Conservation (phyloP, 2,888 invertebrate species). For the Lagria hirta region DNA sequence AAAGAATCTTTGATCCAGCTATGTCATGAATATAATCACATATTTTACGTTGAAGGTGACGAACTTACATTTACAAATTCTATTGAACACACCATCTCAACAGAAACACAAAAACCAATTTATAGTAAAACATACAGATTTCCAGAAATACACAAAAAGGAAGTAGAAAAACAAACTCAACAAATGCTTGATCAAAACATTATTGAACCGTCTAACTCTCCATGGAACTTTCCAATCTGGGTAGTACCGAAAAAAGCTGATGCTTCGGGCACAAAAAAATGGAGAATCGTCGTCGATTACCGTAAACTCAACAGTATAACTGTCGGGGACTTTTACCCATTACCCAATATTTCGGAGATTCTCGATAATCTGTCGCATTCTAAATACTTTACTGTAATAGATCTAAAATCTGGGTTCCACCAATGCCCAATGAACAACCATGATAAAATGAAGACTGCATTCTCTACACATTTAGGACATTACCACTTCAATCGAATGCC, state of each 20-base stretch:
- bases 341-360: conserved; percentile 47
- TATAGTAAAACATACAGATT: too few species aligned
- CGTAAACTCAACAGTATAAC: conserved; percentile 48
- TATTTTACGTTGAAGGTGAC: too few species aligned
- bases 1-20: too few species aligned
- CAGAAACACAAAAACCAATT: too few species aligned
- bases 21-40: too few species aligned
- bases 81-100: too few species aligned
- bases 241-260: conserved; percentile 43
- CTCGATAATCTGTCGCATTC: conserved; percentile 46
- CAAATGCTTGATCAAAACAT: too few species aligned
- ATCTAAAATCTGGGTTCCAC: conserved; percentile 49
- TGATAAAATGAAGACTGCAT: conserved; percentile 46
- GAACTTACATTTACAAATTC: too few species aligned
- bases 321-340: conserved; percentile 43
- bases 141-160: too few species aligned
- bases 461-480: conserved; percentile 42
- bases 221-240: conserved; percentile 35
- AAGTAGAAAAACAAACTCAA: too few species aligned
- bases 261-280: conserved; percentile 36
- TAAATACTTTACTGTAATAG: conserved; percentile 47
- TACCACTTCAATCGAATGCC: conserved; percentile 46
- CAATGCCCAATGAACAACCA: conserved; percentile 41
- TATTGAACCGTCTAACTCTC: conserved; percentile 34
- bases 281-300: conserved; percentile 47